Evolutionary conservation across 2,888 invertebrate species (phyloP), one percentile per base, ranked within the genome.

Genomic region (Gerris lacustris): DNA sequence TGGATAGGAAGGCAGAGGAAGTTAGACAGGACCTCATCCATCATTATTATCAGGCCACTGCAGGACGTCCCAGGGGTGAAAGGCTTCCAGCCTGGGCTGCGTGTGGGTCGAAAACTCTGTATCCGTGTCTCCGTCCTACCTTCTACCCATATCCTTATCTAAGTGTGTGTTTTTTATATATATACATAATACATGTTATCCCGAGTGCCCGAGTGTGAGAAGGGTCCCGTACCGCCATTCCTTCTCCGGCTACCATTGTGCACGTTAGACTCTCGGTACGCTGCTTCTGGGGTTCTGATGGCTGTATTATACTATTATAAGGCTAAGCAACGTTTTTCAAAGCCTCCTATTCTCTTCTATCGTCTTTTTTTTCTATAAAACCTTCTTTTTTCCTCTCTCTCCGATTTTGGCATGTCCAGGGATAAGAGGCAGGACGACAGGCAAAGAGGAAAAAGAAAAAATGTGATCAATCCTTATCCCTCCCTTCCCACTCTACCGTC

Each of bases 11-110:
- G 55, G 55, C 55, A 55, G 55, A 55, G 55, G 55, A 55, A 55
- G 55, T 55, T 55, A 55, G 55, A 55, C 55, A 55, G 55, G 55
- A 55, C 55, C 55, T 55, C 55, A 55, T 55, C 55, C 55, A 55
- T 55, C 55, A 55, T 55, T 55, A 55, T 55, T 55, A 55, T 55
- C 55, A 55, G 55, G 55, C 55, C 55, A 55, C 55, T 55, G 55
- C 55, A 55, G 55, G 55, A 55, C 55, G 55, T 55, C 55, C 55
- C 55, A 55, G 55, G 55, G 55, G 55, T 55, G 55, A 55, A 55
- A 55, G 55, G 11, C 55, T 55, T 55, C 55, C 15, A 55, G 55
- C 15, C 55, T 55, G 55, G 9, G 55, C 15, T 55, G 55, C 15
- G 55, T 55, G 55, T 55, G 55, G 55, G 55, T 55, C 9, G 55